Conservation (phyloP, 1,140 invertebrate species). For the Adoxophyes honmai region DNA sequence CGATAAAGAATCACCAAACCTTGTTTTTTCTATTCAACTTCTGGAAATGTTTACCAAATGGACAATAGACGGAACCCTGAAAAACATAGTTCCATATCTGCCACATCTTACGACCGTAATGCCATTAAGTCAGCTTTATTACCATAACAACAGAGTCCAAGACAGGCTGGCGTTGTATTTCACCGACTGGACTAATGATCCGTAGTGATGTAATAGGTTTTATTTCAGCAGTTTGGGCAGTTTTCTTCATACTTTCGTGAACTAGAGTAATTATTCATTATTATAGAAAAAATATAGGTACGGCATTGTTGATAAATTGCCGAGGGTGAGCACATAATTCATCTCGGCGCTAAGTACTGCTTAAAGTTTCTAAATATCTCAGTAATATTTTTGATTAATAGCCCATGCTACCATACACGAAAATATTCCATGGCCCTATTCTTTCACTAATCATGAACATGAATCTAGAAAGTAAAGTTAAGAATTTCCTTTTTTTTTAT, state of each 20-base stretch:
- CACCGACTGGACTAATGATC: conserved; percentile 6
- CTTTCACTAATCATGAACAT: no score
- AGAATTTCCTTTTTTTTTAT: no score
- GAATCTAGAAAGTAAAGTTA: no score
- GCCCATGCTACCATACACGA: no score
- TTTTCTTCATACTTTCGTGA: conserved; percentile 1
- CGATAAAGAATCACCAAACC: no score
- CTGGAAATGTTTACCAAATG: no score
- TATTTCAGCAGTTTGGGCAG: not conserved
- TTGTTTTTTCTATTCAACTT: no score
- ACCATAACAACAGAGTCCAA: conserved; percentile 12
- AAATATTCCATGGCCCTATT: no score
- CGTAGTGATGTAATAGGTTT: conserved; percentile 13
- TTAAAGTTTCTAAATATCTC: no score
- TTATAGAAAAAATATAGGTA: not conserved
- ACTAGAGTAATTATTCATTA: not conserved
- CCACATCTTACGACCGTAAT: not conserved
- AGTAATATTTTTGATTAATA: no score
- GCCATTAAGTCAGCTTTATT: not conserved
- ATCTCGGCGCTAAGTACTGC: no score
- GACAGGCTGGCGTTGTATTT: conserved; percentile 1
- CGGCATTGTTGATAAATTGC: not conserved
- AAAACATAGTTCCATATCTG: not conserved
- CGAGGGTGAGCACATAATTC: no score
- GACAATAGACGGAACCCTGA: not conserved